Evolutionary conservation across 2,888 invertebrate genomes (phyloP).

Genomic region (Gymnosoma rotundatum): DNA sequence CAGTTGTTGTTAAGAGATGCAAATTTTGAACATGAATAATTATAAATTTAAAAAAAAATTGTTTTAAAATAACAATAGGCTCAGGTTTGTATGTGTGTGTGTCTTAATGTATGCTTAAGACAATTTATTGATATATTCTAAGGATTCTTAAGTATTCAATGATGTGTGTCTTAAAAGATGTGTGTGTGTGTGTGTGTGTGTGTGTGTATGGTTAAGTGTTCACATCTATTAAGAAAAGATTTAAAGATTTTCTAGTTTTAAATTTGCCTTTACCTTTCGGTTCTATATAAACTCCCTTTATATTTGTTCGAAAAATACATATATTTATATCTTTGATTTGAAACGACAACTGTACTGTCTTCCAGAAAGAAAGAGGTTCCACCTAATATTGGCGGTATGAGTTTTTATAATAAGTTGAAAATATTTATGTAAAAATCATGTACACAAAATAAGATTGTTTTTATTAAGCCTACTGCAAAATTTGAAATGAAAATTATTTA

Average conservation of each 20-base stretch:
- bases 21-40: slow-evolving; percentile 54
- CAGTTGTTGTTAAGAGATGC: slow-evolving; percentile 44
- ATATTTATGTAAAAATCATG: slow-evolving; percentile 12
- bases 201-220: not conserved
- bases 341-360: slow-evolving; percentile 11
- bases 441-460: not conserved
- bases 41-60: slow-evolving; percentile 50
- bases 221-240: slow-evolving; percentile 23
- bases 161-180: not conserved
- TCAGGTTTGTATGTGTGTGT: slow-evolving; percentile 8
- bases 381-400: not conserved
- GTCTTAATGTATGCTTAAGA: slow-evolving; percentile 18
- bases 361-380: not conserved
- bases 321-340: slow-evolving; percentile 31
- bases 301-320: slow-evolving; percentile 6
- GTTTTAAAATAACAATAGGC: slow-evolving; percentile 25
- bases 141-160: slow-evolving; percentile 20
- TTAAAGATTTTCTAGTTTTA: slow-evolving; percentile 5
- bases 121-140: slow-evolving; percentile 40
- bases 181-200: slow-evolving; percentile 7
- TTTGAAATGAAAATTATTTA: slow-evolving; percentile 39
- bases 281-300: not conserved
- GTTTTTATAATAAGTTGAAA: slow-evolving; percentile 39
- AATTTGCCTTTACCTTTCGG: not conserved
- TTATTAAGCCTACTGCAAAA: slow-evolving; percentile 39